A percentile compares a stretch with the other conserved stretches of the same genome.
These are phyloP conservation scores for Nemoura dubitans DNA, from an alignment of 2,888 invertebrate genomes.

Conservation along the genomic window DNA sequence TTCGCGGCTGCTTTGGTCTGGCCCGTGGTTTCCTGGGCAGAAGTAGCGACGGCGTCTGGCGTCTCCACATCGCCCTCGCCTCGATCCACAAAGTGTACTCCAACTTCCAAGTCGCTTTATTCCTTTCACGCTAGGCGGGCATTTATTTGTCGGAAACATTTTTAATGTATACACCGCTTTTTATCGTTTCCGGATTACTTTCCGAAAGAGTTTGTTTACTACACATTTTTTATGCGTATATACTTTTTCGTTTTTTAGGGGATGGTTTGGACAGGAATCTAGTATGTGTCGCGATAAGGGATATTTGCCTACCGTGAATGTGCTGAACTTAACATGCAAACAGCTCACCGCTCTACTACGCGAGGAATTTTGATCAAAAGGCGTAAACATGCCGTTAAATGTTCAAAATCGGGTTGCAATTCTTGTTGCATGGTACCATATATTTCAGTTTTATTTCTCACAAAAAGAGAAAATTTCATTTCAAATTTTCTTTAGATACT, in stretches of 20 bases:
- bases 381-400: neutral
- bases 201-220: conserved; percentile 5
- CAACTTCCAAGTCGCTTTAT: neutral
- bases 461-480: neutral
- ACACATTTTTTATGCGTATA: neutral
- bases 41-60: neutral
- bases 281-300: neutral
- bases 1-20: neutral
- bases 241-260: neutral
- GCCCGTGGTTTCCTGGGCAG: neutral
- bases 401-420: neutral
- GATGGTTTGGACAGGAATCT: neutral
- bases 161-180: neutral
- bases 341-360: neutral
- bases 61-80: neutral
- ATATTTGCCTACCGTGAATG: neutral
- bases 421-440: neutral
- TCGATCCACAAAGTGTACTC: neutral
- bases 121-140: neutral
- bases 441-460: neutral
- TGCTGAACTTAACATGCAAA: neutral
- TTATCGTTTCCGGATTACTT: neutral
- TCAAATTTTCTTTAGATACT: neutral
- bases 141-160: conserved; percentile 2
- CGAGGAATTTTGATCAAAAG: neutral